Evolutionary conservation across 2,113 vertebrate genomes (phyloP).

Genomic region (Pollachius pollachius): DNA sequence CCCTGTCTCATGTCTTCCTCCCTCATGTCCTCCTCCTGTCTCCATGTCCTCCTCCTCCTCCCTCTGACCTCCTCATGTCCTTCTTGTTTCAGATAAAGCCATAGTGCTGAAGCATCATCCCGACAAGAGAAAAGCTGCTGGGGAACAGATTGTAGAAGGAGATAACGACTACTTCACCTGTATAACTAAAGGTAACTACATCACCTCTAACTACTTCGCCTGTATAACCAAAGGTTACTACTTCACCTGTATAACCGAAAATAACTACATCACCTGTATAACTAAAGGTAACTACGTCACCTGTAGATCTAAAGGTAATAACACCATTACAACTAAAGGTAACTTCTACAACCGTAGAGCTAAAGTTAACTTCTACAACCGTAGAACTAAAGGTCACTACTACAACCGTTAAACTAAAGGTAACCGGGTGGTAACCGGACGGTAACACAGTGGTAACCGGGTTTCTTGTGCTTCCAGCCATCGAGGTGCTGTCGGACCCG

Average conservation of each 20-base stretch:
- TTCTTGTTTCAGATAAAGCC: constrained; percentile 82
- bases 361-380: constrained; percentile 85
- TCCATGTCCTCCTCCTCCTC: too few species aligned
- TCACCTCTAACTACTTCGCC: constrained; percentile 80
- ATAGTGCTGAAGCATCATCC: constrained; percentile 98
- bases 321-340: constrained; percentile 99
- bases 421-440: constrained; percentile 31
- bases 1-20: too few species aligned
- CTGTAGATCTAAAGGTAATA: constrained; percentile 78
- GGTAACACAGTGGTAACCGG: too few species aligned
- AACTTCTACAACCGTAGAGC: neutral
- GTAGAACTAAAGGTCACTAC: constrained; percentile 93
- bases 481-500: constrained; percentile 92
- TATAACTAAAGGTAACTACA: constrained; percentile 85
- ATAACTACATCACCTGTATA: constrained; percentile 91
- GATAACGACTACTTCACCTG: constrained; percentile 97
- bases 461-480: constrained; percentile 73
- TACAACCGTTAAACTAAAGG: constrained; percentile 93
- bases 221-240: constrained; percentile 95
- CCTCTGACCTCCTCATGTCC: neutral
- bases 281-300: constrained; percentile 80
- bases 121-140: constrained; percentile 96
- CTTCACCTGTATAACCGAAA: too few species aligned
- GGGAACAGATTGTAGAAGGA: constrained; percentile 94
- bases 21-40: too few species aligned